Base-by-base conservation (phyloP, 2,113 vertebrate species). In the Sebastes fasciatus region DNA sequence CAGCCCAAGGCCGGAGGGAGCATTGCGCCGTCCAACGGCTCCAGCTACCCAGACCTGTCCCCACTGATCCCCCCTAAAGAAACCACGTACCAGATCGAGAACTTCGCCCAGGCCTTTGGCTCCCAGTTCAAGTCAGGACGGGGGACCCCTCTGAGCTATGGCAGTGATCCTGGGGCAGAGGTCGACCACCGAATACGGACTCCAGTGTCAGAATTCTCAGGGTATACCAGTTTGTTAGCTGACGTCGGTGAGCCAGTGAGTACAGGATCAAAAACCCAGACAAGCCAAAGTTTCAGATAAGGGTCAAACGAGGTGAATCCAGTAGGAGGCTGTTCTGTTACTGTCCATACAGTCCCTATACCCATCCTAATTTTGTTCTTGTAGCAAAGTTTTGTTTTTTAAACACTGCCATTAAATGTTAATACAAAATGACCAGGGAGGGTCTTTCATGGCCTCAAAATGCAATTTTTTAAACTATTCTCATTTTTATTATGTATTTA, bases 331-430 rank as follows among this genome's bases (percentile, higher is more conserved):
- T 73, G 93, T 81, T 82, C 84, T 80, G 70, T 92, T 87, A 68
- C 89, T 91, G 87, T 93, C 87, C 85, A 78, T 71, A 70, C 45
- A 9, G 77, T 74, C 90, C 85, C 73, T 63, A 11, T 71, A 79
- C 85, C 79, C 87, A 93, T 94, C 88, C 91, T 93, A 91, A 94
- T 95, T 95, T 97, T 95, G 93, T 94, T 96, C 95, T 94, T 94
- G 96, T 97, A 96, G 96, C 91, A 89, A 93, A 90, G 81, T 83
- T 91, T 83, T 86, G 45, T 84, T 89, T 90, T 93, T 96, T 95
- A 96, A 97, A 99, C 97, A 99, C 98, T 99, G 98, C 98, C 97
- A 97, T 98, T 96, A 97, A 98, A 97, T 99, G 97, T 99, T 97
- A 95, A 96, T 98, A 97, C 96, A 96, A 86, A 95, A 96, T 97